A percentile compares a stretch with the other conserved stretches of the same genome.
Evolutionary conservation across 2,113 vertebrate genomes (phyloP).

Genomic region (Thryonomys swinderianus): DNA sequence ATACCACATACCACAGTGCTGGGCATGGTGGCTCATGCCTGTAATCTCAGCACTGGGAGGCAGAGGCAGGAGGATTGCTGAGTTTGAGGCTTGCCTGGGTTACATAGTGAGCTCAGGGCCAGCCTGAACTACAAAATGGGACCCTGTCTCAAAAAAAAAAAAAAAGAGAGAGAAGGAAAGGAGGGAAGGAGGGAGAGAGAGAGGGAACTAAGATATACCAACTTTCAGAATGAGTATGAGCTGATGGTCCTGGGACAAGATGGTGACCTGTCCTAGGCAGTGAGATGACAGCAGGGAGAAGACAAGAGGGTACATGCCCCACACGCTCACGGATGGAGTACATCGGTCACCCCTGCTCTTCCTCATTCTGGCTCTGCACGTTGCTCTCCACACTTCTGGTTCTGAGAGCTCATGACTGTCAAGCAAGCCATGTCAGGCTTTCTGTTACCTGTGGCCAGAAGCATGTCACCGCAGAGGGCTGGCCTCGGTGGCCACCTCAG

Average conservation of each 20-base stretch:
- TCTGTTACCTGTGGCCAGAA: not conserved
- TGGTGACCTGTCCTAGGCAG: not conserved
- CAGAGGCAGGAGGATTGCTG: too few species aligned
- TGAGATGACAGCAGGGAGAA: not conserved
- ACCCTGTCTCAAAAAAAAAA: too few species aligned
- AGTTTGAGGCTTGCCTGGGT: too few species aligned
- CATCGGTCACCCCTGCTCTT: not conserved
- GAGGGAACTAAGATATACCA: too few species aligned
- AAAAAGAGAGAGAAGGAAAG: too few species aligned
- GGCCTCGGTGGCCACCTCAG: not conserved
- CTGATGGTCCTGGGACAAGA: not conserved
- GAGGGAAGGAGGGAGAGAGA: too few species aligned
- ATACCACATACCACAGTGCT: too few species aligned
- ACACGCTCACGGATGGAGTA: not conserved
- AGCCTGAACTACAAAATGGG: too few species aligned
- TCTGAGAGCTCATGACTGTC: not conserved
- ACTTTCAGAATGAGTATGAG: not conserved
- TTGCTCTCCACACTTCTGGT: not conserved
- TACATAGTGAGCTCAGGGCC: too few species aligned
- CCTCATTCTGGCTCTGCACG: not conserved
- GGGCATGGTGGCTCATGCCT: too few species aligned
- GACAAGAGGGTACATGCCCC: not conserved
- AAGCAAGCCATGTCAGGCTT: not conserved
- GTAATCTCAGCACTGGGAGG: too few species aligned
- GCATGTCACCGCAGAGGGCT: not conserved